Evolutionary conservation across 2,113 vertebrate species (phyloP).

Genomic region (Orycteropus afer): DNA sequence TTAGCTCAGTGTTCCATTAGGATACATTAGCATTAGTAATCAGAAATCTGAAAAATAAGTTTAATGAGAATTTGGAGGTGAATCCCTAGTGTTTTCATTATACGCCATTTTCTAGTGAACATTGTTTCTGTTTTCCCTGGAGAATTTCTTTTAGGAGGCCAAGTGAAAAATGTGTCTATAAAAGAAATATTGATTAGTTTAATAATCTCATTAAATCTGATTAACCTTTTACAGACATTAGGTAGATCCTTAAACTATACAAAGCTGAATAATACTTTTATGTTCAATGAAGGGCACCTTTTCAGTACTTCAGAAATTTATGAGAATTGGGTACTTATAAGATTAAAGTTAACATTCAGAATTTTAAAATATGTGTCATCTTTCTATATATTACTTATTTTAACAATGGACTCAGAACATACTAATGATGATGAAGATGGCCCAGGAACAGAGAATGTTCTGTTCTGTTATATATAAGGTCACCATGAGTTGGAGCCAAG

Average conservation of each 20-base stretch:
- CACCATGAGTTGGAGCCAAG: neutral
- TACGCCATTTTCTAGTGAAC: slow-evolving; percentile 67
- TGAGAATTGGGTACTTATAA: slow-evolving; percentile 32
- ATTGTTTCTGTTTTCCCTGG: slow-evolving; percentile 46
- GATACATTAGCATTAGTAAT: slow-evolving; percentile 72
- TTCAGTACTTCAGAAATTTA: slow-evolving; percentile 48
- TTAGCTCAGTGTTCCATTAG: slow-evolving; percentile 53
- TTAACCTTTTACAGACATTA: slow-evolving; percentile 78
- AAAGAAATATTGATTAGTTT: slow-evolving; percentile 81
- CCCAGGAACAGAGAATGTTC: neutral
- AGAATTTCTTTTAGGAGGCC: slow-evolving; percentile 62
- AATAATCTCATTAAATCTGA: slow-evolving; percentile 80
- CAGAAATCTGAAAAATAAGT: slow-evolving; percentile 64
- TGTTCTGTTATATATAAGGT: neutral
- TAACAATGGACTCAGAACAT: neutral
- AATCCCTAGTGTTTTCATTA: slow-evolving; percentile 63
- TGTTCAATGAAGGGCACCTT: slow-evolving; percentile 55
- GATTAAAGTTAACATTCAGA: slow-evolving; percentile 34
- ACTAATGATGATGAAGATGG: neutral
- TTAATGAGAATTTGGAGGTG: slow-evolving; percentile 71
- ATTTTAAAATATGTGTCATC: slow-evolving; percentile 28
- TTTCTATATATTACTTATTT: neutral
- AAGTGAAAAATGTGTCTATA: slow-evolving; percentile 78
- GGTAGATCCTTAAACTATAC: slow-evolving; percentile 56
- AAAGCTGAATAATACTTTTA: slow-evolving; percentile 69